Percentiles rank a stretch among this genome's conserved stretches.
phyloP scores from a whole-genome alignment of 2,113 vertebrate genomes.

The Physeter macrocephalus region DNA sequence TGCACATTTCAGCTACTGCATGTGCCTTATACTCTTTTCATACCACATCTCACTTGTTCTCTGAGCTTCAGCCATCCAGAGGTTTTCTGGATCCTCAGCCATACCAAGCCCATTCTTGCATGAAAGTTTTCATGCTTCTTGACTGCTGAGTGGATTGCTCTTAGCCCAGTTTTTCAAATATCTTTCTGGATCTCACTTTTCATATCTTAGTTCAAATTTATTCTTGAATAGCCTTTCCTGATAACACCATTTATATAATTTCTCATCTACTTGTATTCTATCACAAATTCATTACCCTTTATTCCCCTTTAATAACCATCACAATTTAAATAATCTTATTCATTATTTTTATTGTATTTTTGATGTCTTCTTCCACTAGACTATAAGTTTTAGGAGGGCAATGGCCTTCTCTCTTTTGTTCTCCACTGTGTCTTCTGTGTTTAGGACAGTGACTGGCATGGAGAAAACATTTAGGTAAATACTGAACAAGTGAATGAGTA shows the following conservation, averaged over 20 bases:
- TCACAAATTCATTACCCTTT: not conserved
- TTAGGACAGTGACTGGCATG: not conserved
- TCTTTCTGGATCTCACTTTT: not conserved
- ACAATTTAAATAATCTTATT: not conserved
- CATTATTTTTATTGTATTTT: not conserved
- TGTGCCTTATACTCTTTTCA: not conserved
- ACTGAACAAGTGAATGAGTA: not conserved
- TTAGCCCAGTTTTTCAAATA: not conserved
- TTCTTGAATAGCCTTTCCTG: not conserved
- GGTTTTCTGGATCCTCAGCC: not conserved
- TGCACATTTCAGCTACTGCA: not conserved
- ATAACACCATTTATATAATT: not conserved
- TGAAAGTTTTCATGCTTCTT: not conserved
- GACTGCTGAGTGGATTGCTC: not conserved
- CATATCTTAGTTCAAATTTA: not conserved
- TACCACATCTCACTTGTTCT: accelerated
- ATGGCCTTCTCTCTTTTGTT: not conserved
- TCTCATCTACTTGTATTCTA: not conserved
- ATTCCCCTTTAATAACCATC: not conserved
- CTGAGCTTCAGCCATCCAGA: too few species aligned
- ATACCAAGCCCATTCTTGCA: not conserved
- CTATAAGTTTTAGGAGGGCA: not conserved
- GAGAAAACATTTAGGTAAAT: not conserved
- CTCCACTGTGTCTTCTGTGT: not conserved
- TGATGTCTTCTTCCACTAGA: not conserved